These are phyloP conservation scores for Sminthopsis crassicaudata DNA, from an alignment of 2,113 vertebrate genomes.

Conservation along the genomic window DNA sequence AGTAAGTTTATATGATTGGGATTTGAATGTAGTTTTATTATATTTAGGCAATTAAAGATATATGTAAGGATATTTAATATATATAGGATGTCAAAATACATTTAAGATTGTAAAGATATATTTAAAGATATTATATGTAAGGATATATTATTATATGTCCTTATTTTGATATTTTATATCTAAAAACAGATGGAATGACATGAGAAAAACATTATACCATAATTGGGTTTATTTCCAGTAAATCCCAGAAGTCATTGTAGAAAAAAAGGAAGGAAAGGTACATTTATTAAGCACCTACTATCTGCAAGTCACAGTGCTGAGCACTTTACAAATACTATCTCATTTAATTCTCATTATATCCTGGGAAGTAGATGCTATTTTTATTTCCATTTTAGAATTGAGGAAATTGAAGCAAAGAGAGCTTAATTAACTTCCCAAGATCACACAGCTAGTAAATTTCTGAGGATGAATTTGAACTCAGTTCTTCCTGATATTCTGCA, in stretches of 20 bases:
- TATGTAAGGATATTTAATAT: too few relatives aligned
- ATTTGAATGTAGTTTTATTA: neutral
- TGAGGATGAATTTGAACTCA: neutral
- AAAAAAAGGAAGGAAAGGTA: neutral
- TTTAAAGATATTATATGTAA: too few relatives aligned
- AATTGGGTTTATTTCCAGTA: neutral
- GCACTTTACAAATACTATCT: neutral
- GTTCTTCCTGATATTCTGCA: neutral
- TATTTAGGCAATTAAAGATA: neutral
- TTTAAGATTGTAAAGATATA: too few relatives aligned
- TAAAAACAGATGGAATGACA: neutral
- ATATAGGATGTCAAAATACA: too few relatives aligned
- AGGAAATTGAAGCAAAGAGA: neutral
- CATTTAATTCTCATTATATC: neutral
- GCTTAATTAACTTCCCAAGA: neutral
- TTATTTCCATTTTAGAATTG: neutral
- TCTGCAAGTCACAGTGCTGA: neutral
- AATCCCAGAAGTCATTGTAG: neutral
- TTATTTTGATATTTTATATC: neutral
- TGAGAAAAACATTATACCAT: neutral
- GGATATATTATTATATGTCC: too few relatives aligned
- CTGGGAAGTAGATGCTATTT: neutral
- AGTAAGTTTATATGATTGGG: neutral
- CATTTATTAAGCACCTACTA: neutral
- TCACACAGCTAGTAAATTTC: neutral